A percentile compares a stretch with the other conserved stretches of the same genome.
Evolutionary conservation across 1,140 invertebrate genomes (phyloP).

Genomic region (Drosophila leontia): DNA sequence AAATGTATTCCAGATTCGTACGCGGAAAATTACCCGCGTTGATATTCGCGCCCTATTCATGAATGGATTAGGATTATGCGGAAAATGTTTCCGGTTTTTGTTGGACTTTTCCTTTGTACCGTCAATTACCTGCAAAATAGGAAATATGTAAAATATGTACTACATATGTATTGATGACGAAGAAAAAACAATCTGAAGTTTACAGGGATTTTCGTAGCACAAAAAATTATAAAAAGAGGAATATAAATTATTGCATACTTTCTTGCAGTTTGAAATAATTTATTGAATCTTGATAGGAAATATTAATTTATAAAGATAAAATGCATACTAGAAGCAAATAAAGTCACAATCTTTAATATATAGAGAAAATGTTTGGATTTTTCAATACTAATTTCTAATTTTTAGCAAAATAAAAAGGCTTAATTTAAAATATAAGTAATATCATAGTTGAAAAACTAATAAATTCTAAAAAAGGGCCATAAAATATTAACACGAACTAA

Average conservation of each 20-base stretch:
- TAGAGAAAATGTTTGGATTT: too few species aligned
- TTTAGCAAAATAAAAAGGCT: too few species aligned
- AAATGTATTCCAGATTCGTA: slow-evolving; percentile 21
- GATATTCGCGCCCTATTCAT: slow-evolving; percentile 43
- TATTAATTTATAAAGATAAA: background rate
- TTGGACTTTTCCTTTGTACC: slow-evolving; percentile 13
- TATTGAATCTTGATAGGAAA: background rate
- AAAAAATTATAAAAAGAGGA: background rate
- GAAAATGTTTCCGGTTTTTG: slow-evolving; percentile 41
- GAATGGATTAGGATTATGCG: slow-evolving; percentile 61
- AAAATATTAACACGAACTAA: background rate
- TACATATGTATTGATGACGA: background rate
- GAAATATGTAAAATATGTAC: slow-evolving; percentile 8
- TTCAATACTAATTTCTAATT: too few species aligned
- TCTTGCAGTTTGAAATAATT: background rate
- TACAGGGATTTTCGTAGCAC: background rate
- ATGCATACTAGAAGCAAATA: too few species aligned
- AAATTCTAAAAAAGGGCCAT: background rate
- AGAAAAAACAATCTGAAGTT: background rate
- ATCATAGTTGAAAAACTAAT: background rate
- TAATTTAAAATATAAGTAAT: background rate
- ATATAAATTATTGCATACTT: background rate
- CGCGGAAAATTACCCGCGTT: slow-evolving; percentile 51
- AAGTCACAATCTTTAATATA: too few species aligned
- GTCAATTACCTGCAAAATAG: slow-evolving; percentile 19